Evolutionary conservation across 64 coral and sea anemone species (phyloP).

Genomic region (Orbicella faveolata): DNA sequence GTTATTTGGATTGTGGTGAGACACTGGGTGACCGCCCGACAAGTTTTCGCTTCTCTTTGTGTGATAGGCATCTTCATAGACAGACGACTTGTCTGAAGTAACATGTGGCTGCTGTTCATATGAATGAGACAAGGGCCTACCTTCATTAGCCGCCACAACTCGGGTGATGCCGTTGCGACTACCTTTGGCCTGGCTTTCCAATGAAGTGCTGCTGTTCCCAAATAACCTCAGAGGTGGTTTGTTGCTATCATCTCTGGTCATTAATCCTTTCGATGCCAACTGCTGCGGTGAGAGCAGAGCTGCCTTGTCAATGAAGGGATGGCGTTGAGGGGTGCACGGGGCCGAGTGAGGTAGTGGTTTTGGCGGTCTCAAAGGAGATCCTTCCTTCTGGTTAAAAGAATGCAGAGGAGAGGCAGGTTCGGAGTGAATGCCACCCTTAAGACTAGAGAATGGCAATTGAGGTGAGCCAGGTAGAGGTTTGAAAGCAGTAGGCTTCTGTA

Average conservation of each 20-base stretch:
- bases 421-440: slow-evolving; percentile 49
- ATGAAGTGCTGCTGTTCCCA: background rate
- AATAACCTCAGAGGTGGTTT: background rate
- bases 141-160: slow-evolving; percentile 24
- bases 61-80: slow-evolving; percentile 3
- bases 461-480: slow-evolving; percentile 54
- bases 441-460: slow-evolving; percentile 29
- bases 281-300: slow-evolving; percentile 27
- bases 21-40: background rate
- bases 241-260: background rate
- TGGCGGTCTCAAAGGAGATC: background rate
- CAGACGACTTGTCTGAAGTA: background rate
- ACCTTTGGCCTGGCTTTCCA: slow-evolving; percentile 18
- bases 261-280: slow-evolving; percentile 7
- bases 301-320: slow-evolving; percentile 26
- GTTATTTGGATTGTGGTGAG: background rate
- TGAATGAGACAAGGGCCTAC: slow-evolving; percentile 26
- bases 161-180: slow-evolving; percentile 19
- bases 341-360: slow-evolving; percentile 34
- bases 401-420: slow-evolving; percentile 56
- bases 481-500: slow-evolving; percentile 67
- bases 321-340: slow-evolving; percentile 57
- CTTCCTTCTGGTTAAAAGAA: slow-evolving; percentile 9
- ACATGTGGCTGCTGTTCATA: slow-evolving; percentile 24
- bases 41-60: slow-evolving; percentile 11